Evolutionary conservation across 2,113 vertebrate genomes (phyloP).

Genomic region (Salvator merianae): DNA sequence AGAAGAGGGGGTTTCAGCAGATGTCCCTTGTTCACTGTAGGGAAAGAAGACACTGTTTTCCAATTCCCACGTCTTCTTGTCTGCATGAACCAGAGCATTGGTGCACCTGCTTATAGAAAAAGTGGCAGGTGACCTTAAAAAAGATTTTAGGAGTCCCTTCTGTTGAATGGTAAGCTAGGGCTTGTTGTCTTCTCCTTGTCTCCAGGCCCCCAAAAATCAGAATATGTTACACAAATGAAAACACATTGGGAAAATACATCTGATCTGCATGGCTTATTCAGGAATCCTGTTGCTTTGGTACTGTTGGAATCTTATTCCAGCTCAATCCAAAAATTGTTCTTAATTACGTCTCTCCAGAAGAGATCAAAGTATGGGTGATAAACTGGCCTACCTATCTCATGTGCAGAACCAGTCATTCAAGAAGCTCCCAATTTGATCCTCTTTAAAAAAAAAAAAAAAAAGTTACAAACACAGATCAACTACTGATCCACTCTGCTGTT

Average conservation of each 20-base stretch:
- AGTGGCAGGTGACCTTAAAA: too few species aligned
- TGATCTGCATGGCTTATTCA: not conserved
- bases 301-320: not conserved
- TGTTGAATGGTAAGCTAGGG: too few species aligned
- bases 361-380: not conserved
- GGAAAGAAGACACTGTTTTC: too few species aligned
- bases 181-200: not conserved
- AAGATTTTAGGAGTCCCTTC: too few species aligned
- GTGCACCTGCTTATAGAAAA: too few species aligned
- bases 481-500: not conserved
- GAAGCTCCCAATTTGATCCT: not conserved
- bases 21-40: too few species aligned
- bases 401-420: fast-evolving
- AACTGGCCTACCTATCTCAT: not conserved
- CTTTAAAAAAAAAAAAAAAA: not conserved
- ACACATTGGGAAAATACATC: not conserved
- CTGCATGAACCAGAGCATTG: too few species aligned
- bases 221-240: not conserved
- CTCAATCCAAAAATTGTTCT: not conserved
- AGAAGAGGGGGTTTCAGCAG: too few species aligned
- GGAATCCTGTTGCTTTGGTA: not conserved
- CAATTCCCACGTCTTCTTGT: too few species aligned
- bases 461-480: not conserved
- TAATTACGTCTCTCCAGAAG: not conserved
- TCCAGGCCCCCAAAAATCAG: not conserved